Base-by-base conservation (phyloP, 2,797 vertebrate genomes). In the Anguilla obscura region DNA sequence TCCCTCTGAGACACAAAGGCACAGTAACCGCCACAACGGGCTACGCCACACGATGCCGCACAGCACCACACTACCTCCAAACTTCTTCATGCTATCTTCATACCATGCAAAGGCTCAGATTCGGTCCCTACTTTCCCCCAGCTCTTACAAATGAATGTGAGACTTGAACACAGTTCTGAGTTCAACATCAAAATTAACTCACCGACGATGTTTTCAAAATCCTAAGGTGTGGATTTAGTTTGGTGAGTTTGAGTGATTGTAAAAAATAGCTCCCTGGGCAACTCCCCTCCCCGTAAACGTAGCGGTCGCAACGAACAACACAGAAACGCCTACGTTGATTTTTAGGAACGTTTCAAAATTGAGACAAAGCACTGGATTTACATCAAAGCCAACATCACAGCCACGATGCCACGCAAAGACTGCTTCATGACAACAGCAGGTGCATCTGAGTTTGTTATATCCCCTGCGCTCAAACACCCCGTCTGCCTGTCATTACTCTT, bases 1-100 rank as follows among this genome's bases (percentile, higher is more conserved):
- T 94, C 93, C 93, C 93, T 94, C 93, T 89, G 91, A 87, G 93
- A 94, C 88, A 88, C 91, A 40, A 82, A 88, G 66, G 52, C 52
- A 6, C 52, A 54, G 52, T 54, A 14, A 54, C 52, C 45, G 66
- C 83, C 58, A 85, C 56, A 50, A 54, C 21, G 86, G 66, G 79
- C 36, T 1, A 85, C 88, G 52, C 45, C 86, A 87, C 86, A 60
- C 86, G 54, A 3, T 3, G n/a, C 3, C 79, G 16, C 6, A n/a
- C 85, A 69, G 69, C 27, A 84, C 84, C 83, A 86, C 8, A 85
- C 10, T 48, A 45, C 66, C 27, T 63, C 7, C 84, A 60, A 21
- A 18, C 52, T 5, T 5, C 27, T 18, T 40, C 18, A 5, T 45
- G 40, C 40, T 45, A 45, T 45, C 4, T 45, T 45, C 10, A 54